A percentile compares a stretch with the other conserved stretches of the same genome.
These are phyloP conservation scores for Ciconia stormi DNA, from an alignment of 2,113 vertebrate species.

Conservation along the genomic window DNA sequence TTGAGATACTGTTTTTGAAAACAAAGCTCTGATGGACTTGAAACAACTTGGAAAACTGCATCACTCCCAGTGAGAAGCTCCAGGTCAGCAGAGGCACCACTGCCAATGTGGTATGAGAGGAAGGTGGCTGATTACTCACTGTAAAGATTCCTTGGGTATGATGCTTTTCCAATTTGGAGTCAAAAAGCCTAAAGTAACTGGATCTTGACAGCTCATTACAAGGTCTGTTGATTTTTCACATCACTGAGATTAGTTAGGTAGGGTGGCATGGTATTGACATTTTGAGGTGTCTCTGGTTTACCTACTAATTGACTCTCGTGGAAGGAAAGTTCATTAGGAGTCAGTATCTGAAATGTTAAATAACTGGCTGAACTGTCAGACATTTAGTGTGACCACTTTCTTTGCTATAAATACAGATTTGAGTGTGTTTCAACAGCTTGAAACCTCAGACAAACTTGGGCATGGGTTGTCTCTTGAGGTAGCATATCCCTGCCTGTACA, in stretches of 20 bases:
- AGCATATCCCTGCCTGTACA: neutral
- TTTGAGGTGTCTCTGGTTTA: neutral
- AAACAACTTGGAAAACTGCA: conserved; percentile 3
- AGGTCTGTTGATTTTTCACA: neutral
- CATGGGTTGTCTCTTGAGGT: neutral
- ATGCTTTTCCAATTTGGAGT: conserved; percentile 29
- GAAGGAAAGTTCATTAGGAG: neutral
- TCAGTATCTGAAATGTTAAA: neutral
- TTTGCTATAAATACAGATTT: neutral
- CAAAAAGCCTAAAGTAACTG: neutral
- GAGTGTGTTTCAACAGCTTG: neutral
- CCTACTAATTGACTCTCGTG: neutral
- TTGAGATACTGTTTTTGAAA: neutral
- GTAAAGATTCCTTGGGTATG: neutral
- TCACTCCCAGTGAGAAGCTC: neutral
- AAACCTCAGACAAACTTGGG: neutral
- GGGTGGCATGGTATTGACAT: neutral
- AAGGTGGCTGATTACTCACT: neutral
- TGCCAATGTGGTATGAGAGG: neutral
- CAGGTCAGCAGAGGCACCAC: neutral
- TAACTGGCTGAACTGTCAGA: neutral
- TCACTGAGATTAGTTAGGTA: neutral
- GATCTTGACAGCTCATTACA: neutral
- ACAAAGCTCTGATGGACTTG: neutral
- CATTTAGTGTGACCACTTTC: neutral